These are phyloP conservation scores for Mesoligia furuncula DNA, from an alignment of 2,888 invertebrate genomes.

Conservation along the genomic window DNA sequence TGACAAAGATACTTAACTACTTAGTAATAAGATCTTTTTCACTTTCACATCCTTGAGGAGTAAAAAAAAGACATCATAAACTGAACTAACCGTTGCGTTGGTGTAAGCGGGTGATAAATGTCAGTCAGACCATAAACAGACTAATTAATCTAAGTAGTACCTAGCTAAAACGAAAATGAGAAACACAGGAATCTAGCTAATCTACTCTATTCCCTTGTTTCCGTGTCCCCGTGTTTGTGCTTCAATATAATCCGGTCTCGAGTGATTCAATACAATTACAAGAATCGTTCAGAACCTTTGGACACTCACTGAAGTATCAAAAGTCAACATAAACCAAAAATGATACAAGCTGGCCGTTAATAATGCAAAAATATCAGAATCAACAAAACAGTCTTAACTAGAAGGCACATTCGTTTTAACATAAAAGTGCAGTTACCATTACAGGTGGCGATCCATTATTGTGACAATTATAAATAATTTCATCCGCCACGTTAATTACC, in stretches of 20 bases:
- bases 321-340: not conserved
- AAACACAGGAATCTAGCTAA: not conserved
- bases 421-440: not conserved
- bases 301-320: not conserved
- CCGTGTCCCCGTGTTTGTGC: not conserved
- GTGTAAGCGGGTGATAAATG: not conserved
- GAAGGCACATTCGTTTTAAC: not conserved
- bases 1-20: not conserved
- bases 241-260: not conserved
- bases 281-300: not conserved
- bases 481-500: not conserved
- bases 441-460: not conserved
- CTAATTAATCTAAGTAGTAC: not conserved
- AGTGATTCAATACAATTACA: not conserved
- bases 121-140: not conserved
- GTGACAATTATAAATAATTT: slow-evolving; percentile 23
- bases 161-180: not conserved
- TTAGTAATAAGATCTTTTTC: not conserved
- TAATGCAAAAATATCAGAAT: too few species aligned
- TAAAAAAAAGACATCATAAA: not conserved
- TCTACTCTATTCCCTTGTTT: not conserved
- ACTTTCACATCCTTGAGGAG: not conserved
- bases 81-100: not conserved
- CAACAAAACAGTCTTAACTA: not conserved
- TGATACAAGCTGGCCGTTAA: not conserved